A percentile compares a stretch with the other conserved stretches of the same genome.
phyloP scores from a whole-genome alignment of 2,113 vertebrate species.

The Bagarius yarrelli region DNA sequence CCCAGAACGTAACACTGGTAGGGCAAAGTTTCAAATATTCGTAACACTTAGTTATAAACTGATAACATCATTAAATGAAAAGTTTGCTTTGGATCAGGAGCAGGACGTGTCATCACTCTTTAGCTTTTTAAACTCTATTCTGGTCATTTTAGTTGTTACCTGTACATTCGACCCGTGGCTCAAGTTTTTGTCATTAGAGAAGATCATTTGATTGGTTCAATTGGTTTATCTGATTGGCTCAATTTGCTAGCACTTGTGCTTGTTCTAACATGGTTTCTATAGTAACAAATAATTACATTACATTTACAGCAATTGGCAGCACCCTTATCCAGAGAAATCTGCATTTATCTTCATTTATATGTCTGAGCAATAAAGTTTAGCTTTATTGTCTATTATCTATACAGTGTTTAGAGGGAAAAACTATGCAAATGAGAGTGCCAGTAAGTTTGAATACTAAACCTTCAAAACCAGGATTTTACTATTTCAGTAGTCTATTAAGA shows the following conservation, averaged over 20 bases:
- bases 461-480: not conserved
- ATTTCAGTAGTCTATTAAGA: too few relatives aligned
- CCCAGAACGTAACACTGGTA: too few relatives aligned
- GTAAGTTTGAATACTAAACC: not conserved
- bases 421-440: not conserved
- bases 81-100: not conserved
- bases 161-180: too few relatives aligned
- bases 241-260: too few relatives aligned
- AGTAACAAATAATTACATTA: not conserved
- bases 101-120: not conserved
- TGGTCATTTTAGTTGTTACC: not conserved
- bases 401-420: not conserved
- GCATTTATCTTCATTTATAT: too few relatives aligned
- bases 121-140: not conserved
- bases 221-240: too few relatives aligned
- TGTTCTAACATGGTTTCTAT: not conserved
- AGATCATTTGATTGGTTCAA: not conserved
- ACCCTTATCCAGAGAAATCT: too few relatives aligned
- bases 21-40: too few relatives aligned
- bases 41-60: too few relatives aligned
- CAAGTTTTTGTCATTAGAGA: not conserved
- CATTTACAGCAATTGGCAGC: too few relatives aligned
- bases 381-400: not conserved
- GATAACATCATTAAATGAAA: too few relatives aligned
- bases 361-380: not conserved